phyloP scores from a whole-genome alignment of 2,888 invertebrate genomes.

The Acleris emargana region DNA sequence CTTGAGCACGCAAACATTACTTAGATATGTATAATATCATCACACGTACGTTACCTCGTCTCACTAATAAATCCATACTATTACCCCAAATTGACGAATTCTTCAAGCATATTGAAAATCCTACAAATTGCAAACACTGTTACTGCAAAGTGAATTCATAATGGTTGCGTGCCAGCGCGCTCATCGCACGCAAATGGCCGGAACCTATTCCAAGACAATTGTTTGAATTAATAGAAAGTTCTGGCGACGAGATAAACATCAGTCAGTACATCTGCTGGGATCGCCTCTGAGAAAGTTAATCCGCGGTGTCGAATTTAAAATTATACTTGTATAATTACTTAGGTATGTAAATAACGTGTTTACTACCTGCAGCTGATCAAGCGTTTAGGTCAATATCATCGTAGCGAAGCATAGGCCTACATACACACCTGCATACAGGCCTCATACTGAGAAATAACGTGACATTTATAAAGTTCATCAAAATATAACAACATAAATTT shows the following conservation, averaged over 20 bases:
- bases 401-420: too few species aligned
- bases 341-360: conserved; percentile 26
- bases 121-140: conserved; percentile 22
- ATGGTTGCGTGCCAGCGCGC: conserved; percentile 32
- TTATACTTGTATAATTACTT: conserved; percentile 16
- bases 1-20: too few species aligned
- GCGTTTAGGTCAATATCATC: background rate
- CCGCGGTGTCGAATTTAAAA: conserved; percentile 32
- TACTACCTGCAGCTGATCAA: conserved; percentile 3
- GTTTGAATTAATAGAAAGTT: conserved; percentile 52
- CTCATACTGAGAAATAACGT: background rate
- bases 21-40: too few species aligned
- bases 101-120: conserved; percentile 21
- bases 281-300: conserved; percentile 47
- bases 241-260: conserved; percentile 42
- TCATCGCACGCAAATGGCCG: conserved; percentile 34
- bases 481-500: conserved; percentile 6
- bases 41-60: background rate
- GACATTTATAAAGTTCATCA: background rate
- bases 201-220: conserved; percentile 39
- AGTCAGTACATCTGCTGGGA: conserved; percentile 30
- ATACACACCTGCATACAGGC: too few species aligned
- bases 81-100: conserved; percentile 10
- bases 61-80: background rate
- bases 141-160: conserved; percentile 8